Evolutionary conservation across 1,140 invertebrate species (phyloP), one percentile per base, ranked within the genome.

Genomic region (Microplitis demolitor): DNA sequence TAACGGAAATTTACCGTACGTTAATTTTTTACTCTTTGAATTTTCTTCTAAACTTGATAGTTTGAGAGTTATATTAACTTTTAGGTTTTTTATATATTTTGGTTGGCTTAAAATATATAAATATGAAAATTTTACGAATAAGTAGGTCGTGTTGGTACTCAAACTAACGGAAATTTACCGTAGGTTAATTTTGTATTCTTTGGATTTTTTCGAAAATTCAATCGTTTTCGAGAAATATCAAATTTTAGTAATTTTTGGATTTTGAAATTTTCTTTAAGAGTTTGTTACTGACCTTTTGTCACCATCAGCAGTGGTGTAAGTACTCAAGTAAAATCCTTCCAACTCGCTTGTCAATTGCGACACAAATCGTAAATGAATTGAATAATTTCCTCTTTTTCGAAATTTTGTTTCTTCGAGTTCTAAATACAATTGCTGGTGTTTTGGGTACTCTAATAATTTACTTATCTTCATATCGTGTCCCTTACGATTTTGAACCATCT

Each of bases 311-410:
- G 89, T 92, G 61, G 91, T 91, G 78, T 97, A 98, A 76, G 93
- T 94, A 77, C 96, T 95, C 16, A 97, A 89, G 87, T 98, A 98
- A 88, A 98, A 97, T 1, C 97, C 97, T 82, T 95, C 92, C 72
- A 97, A 90, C 78, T 94, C 93, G 61, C 90, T 91, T 74, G 91
- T 92, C 60, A 98, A 86, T 76, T 91, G 91, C 6, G 93, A 94
- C 70, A 93, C 91, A 87, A 96, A 98, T 74, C 93, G 90, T 64
- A 98, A 88, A 76, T 91, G 92, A n/a, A 98, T 83, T 0, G 93
- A 93, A 80, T 97, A 96, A 85, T 96, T 95, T 70, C 90, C 91
- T 75, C 91, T 91, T 74, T 92, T 92, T 56, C 91, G 90, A 66
- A 95, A 91, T 86, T 93, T 93, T 67, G 81, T 82, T 73, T 91